Base-by-base conservation (phyloP, 2,888 invertebrate species). In the Escarpia spicata region DNA sequence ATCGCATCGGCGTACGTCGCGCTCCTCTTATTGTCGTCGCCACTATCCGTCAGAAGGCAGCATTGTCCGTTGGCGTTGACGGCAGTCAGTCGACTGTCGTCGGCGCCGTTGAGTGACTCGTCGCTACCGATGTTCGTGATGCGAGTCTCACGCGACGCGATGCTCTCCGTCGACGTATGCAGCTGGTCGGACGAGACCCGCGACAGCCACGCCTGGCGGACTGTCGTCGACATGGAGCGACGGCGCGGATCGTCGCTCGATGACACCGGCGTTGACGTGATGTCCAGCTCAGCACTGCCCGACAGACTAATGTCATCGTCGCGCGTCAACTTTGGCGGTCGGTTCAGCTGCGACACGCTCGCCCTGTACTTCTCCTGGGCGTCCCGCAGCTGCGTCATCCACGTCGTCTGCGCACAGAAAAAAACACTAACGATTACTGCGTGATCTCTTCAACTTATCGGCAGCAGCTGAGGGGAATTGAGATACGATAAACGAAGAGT, bases 291-390 rank as follows among this genome's bases (percentile, higher is more conserved):
- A 6, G 75, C 75, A 26, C 75, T 75, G 26, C 75, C 75, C 19
- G 75, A 26, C 75, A 75, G 26, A 75, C 75, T 75, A 26, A 75
- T 26, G 75, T 75, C 75, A 6, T 26, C 75, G 75, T 75, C 75
- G 15, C 75, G 75, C 75, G 75, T 26, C 26, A 75, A 26, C 26
- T 75, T 75, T 26, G 75, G 75, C 26, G 75, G 75, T 26, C 75
- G 19, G 75, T 75, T 75, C 26, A n/a, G n/a, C 75, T 15, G 75
- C 75, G 75, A 75, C 91, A 91, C 91, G 91, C 91, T 91, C 26
- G 91, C 92, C 60, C 97, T 97, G 96, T 97, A 97, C 92, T 96
- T 96, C 93, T 97, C 97, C 94, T 97, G 97, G 3, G 97, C 97
- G 92, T 97, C 97, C 90, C 96, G 95, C 92, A 97, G 95, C 94